Conservation (phyloP, 1,140 invertebrate genomes). For the Ditylenchus dipsaci region DNA sequence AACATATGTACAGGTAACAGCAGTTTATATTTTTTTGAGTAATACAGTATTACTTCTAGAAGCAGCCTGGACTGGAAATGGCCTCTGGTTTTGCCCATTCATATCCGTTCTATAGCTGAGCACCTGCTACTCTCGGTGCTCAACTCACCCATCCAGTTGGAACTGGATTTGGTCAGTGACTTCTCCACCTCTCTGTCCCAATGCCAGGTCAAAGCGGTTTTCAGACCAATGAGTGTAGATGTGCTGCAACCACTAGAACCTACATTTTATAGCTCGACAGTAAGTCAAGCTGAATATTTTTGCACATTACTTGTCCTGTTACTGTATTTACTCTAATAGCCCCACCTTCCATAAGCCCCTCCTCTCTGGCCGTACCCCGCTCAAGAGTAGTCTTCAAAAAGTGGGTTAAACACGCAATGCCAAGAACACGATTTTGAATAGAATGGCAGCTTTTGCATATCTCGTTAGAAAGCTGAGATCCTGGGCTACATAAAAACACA, state of each 20-base stretch:
- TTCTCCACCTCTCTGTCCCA: background rate
- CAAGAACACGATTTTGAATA: no score
- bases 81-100: background rate
- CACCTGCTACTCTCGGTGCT: background rate
- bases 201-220: background rate
- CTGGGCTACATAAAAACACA: no score
- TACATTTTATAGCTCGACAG: background rate
- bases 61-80: constrained; percentile 1
- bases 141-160: background rate
- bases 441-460: no score
- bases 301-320: background rate
- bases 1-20: background rate
- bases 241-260: background rate
- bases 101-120: background rate
- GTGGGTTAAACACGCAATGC: no score
- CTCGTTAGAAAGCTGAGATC: no score
- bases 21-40: background rate
- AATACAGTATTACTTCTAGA: background rate
- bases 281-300: background rate
- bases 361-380: no score
- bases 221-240: background rate
- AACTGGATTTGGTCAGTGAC: background rate
- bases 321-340: no score
- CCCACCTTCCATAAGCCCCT: no score
- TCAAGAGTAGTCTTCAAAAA: no score